A percentile compares a stretch with the other conserved stretches of the same genome.
phyloP scores from a whole-genome alignment of 2,113 vertebrate species.

The Balaenoptera acutorostrata region DNA sequence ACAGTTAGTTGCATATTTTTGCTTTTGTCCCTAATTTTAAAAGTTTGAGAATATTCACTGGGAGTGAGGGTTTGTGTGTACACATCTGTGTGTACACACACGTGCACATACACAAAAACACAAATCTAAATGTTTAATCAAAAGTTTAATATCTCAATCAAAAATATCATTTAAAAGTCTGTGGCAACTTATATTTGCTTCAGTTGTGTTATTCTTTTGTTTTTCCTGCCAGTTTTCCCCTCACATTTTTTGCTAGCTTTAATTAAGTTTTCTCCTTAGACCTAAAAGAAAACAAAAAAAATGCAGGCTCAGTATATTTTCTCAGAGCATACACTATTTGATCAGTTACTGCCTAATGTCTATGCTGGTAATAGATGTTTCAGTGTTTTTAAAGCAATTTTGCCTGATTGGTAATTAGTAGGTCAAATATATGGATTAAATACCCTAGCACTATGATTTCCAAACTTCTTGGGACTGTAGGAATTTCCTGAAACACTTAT shows the following conservation, averaged over 20 bases:
- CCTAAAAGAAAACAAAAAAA: background rate
- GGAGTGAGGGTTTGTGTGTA: background rate
- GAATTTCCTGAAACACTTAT: background rate
- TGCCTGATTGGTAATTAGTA: background rate
- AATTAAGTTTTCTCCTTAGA: conserved; percentile 6
- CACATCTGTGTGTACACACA: background rate
- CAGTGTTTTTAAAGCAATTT: background rate
- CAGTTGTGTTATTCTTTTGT: background rate
- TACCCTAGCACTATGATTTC: background rate
- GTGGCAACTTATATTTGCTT: background rate
- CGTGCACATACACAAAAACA: fast-evolving
- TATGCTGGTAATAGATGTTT: background rate
- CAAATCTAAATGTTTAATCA: background rate
- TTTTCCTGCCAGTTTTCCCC: background rate
- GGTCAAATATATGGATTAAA: background rate
- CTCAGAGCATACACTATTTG: background rate
- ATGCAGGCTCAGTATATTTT: background rate
- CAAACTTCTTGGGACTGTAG: background rate
- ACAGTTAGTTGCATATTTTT: background rate
- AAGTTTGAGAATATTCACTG: background rate
- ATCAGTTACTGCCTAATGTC: background rate
- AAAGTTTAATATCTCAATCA: background rate
- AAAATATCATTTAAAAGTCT: background rate
- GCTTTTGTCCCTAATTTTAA: background rate
- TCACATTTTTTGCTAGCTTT: background rate